Percentiles rank a stretch among this genome's conserved stretches.
These are phyloP conservation scores for Penelope pileata DNA, from an alignment of 2,113 vertebrate genomes.

Conservation along the genomic window DNA sequence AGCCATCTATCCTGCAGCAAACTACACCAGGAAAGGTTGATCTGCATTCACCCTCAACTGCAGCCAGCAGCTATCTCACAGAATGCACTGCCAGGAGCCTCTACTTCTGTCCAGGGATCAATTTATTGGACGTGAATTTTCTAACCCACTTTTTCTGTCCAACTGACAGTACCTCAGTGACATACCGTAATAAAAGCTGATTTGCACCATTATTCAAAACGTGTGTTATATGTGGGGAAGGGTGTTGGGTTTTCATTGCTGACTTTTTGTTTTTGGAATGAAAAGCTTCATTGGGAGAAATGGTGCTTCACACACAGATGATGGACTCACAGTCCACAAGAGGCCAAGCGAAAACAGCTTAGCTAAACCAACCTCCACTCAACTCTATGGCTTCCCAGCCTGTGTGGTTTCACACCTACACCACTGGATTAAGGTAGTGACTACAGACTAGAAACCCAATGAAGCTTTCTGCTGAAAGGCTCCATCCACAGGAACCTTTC, in stretches of 20 bases:
- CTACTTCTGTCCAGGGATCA: not conserved
- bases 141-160: not conserved
- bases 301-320: not conserved
- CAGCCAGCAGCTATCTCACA: not conserved
- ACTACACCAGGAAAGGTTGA: not conserved
- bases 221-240: not conserved
- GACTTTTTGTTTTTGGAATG: not conserved
- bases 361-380: not conserved
- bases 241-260: fast-evolving
- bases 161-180: not conserved
- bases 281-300: not conserved
- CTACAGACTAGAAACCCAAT: not conserved
- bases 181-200: not conserved
- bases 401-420: not conserved
- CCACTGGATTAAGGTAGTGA: not conserved
- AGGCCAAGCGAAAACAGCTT: not conserved
- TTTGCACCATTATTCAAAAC: not conserved
- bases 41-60: not conserved
- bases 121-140: not conserved
- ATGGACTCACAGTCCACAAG: not conserved
- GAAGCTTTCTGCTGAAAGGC: not conserved
- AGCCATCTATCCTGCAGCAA: not conserved
- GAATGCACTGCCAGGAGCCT: not conserved
- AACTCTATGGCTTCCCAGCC: not conserved
- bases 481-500: not conserved